Base-by-base conservation (phyloP, 1,140 invertebrate species). In the Brachionus calyciflorus region DNA sequence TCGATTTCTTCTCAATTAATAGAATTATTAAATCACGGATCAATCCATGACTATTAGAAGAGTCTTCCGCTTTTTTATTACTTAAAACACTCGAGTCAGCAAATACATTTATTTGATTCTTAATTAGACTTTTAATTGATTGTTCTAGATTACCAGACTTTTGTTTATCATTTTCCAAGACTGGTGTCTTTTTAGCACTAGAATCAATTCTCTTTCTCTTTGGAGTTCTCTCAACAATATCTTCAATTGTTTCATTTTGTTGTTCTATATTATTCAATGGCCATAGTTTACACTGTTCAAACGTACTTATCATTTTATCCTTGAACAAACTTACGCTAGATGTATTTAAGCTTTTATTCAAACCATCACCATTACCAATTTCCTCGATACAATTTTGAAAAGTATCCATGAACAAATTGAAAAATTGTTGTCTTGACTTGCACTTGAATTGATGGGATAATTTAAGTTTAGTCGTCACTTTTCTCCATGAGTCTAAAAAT, bases 341-440 rank as follows among this genome's bases (percentile, higher is more conserved):
- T 19, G 24, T 41, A 24, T 65, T 65, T 24, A 65, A 24, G 26
- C 40, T 44, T 21, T 14, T 10, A 65, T 65, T 65, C n/a, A 9
- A 12, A 24, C n/a, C n/a, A n/a, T 65, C 60, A 10, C 30, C 60
- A 44, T 65, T 65, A n/a, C 60, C 60, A 5, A 65, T 65, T 65
- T 65, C 60, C 44, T 65, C 60, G n/a, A 65, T 65, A 46, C 60
- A 65, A 44, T 65, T 65, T 28, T 65, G 60, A 65, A 65, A 65
- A 9, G 60, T 44, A 28, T 65, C 60, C 60, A 65, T 65, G 19
- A 65, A 65, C n/a, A 65, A 21, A n/a, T 65, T 65, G 40, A 65
- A 65, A 65, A 65, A 65, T 65, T 65, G 60, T 26, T 65, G 60
- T n/a, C 60, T 44, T 24, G 60, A 65, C 24, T 65, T 65, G 12